A percentile compares a stretch with the other conserved stretches of the same genome.
Evolutionary conservation across 2,888 invertebrate species (phyloP).

Genomic region (Ophion obscuratus): DNA sequence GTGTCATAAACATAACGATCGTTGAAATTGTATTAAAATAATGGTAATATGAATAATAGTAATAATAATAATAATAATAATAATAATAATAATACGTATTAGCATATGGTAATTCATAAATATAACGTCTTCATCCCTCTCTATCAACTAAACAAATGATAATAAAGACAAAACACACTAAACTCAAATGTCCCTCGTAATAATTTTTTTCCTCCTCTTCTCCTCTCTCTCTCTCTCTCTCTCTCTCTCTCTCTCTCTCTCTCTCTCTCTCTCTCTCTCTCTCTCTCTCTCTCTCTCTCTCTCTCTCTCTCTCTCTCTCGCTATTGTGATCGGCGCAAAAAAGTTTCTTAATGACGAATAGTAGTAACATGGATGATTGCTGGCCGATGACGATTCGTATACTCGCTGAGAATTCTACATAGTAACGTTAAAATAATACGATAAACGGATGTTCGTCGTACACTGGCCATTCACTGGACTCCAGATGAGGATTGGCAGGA

Average conservation of each 20-base stretch:
- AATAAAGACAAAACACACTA: constrained; percentile 26
- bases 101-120: constrained; percentile 69
- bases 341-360: constrained; percentile 48
- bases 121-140: constrained; percentile 64
- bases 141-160: constrained; percentile 43
- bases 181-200: not conserved
- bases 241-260: constrained; percentile 25
- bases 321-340: constrained; percentile 18
- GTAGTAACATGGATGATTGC: constrained; percentile 66
- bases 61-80: constrained; percentile 57
- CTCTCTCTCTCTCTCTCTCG: constrained; percentile 17
- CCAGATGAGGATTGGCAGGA: not conserved
- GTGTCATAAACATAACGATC: constrained; percentile 33
- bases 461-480: not conserved
- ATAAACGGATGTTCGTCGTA: not conserved
- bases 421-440: not conserved
- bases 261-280: constrained; percentile 25
- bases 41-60: constrained; percentile 55
- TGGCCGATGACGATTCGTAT: constrained; percentile 59
- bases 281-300: constrained; percentile 26
- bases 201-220: not conserved
- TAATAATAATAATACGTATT: constrained; percentile 57
- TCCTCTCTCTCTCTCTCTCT: constrained; percentile 10
- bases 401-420: constrained; percentile 31
- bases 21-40: constrained; percentile 14